A percentile compares a stretch with the other conserved stretches of the same genome.
Evolutionary conservation across 1,140 invertebrate genomes (phyloP).

Genomic region (Aphidius gifuensis): DNA sequence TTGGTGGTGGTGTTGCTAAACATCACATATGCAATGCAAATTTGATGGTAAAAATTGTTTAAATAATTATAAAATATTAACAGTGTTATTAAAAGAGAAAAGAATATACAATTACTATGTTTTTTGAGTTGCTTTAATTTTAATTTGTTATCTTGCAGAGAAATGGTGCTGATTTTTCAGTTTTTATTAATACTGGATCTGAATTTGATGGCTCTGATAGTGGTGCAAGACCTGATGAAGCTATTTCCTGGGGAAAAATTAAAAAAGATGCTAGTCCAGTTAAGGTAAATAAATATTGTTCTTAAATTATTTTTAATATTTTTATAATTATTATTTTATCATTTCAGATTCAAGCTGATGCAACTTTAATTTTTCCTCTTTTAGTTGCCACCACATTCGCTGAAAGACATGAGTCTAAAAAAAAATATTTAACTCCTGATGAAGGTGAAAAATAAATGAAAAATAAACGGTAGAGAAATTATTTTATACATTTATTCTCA

Average conservation of each 20-base stretch:
- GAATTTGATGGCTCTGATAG: slow-evolving; percentile 99
- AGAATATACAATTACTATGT: no score
- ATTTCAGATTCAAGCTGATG: slow-evolving; percentile 84
- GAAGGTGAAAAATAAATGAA: background rate
- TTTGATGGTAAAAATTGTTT: slow-evolving; percentile 70
- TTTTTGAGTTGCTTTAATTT: background rate
- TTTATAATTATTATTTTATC: slow-evolving; percentile 18
- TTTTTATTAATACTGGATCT: slow-evolving; percentile 95
- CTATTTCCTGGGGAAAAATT: slow-evolving; percentile 98
- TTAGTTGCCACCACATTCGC: slow-evolving; percentile 96
- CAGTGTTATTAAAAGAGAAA: background rate
- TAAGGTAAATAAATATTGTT: slow-evolving; percentile 62
- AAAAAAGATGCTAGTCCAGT: slow-evolving; percentile 84
- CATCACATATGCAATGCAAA: slow-evolving; percentile 99
- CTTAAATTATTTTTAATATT: slow-evolving; percentile 5
- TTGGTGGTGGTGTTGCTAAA: slow-evolving; percentile 97
- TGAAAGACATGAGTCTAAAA: slow-evolving; percentile 43
- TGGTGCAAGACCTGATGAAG: slow-evolving; percentile 96
- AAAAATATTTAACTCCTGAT: slow-evolving; percentile 29
- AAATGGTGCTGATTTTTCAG: slow-evolving; percentile 96
- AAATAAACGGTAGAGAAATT: background rate
- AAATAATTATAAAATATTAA: slow-evolving; percentile 11
- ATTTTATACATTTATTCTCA: no score
- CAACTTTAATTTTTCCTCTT: slow-evolving; percentile 91
- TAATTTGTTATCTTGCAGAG: slow-evolving; percentile 60